phyloP scores from a whole-genome alignment of 2,888 invertebrate species.

The Furcula furcula region DNA sequence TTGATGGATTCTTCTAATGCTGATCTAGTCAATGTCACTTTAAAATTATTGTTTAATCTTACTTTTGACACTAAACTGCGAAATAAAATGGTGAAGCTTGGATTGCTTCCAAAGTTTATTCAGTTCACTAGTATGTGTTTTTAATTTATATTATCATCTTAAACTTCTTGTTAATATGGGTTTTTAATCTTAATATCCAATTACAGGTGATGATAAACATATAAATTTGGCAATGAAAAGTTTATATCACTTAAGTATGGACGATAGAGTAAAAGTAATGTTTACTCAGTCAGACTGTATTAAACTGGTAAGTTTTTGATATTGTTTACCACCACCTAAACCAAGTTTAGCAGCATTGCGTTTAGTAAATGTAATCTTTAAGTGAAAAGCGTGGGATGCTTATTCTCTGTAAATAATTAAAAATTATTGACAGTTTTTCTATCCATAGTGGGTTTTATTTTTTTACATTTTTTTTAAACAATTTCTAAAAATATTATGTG shows the following conservation, averaged over 20 bases:
- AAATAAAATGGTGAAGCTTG: constrained; percentile 94
- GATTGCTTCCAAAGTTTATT: constrained; percentile 94
- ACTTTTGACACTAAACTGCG: constrained; percentile 95
- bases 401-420: no score
- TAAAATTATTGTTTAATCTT: constrained; percentile 95
- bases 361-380: no score
- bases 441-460: no score
- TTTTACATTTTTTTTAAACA: no score
- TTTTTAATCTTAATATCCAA: not conserved
- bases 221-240: constrained; percentile 90
- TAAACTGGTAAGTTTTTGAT: constrained; percentile 83
- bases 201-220: constrained; percentile 88
- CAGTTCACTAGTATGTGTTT: constrained; percentile 90
- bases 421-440: no score
- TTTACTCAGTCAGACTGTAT: constrained; percentile 97
- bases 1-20: constrained; percentile 86
- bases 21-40: constrained; percentile 90
- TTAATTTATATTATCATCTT: constrained; percentile 30
- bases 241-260: constrained; percentile 96
- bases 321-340: no score
- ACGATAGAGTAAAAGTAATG: constrained; percentile 95
- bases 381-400: no score
- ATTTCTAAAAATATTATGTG: not conserved
- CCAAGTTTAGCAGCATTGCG: no score
- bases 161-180: not conserved